These are phyloP conservation scores for Poecilus cupreus DNA, from an alignment of 2,888 invertebrate genomes.

Conservation along the genomic window DNA sequence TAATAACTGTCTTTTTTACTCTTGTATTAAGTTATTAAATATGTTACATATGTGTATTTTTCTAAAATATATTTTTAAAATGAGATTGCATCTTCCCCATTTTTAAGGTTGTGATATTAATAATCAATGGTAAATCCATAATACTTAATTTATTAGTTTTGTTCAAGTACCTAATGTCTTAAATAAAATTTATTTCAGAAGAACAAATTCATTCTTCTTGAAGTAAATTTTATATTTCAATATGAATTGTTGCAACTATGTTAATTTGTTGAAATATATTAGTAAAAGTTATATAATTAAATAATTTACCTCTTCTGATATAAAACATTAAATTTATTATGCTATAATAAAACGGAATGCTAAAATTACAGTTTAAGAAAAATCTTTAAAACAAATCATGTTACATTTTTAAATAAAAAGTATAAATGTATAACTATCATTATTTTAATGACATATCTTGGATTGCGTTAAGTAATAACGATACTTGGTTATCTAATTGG, in stretches of 20 bases:
- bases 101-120: slow-evolving; percentile 51
- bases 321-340: slow-evolving; percentile 8
- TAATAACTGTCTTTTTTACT: neutral
- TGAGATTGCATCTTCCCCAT: slow-evolving; percentile 40
- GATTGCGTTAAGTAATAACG: slow-evolving; percentile 68
- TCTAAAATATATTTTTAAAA: slow-evolving; percentile 16
- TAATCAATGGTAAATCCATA: slow-evolving; percentile 5
- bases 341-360: neutral
- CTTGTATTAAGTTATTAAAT: neutral
- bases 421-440: slow-evolving; percentile 35
- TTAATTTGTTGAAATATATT: slow-evolving; percentile 14
- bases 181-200: neutral
- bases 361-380: slow-evolving; percentile 3
- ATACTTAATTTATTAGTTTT: neutral
- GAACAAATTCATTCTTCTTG: neutral
- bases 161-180: neutral
- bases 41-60: slow-evolving; percentile 12
- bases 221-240: neutral
- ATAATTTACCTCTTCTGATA: slow-evolving; percentile 6
- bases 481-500: slow-evolving; percentile 69
- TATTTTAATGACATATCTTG: slow-evolving; percentile 69
- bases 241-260: neutral
- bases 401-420: slow-evolving; percentile 29
- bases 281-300: neutral
- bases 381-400: neutral